Conservation (phyloP, 37 sponge, comb jelly and placozoan genomes). For the Tethya wilhelma region DNA sequence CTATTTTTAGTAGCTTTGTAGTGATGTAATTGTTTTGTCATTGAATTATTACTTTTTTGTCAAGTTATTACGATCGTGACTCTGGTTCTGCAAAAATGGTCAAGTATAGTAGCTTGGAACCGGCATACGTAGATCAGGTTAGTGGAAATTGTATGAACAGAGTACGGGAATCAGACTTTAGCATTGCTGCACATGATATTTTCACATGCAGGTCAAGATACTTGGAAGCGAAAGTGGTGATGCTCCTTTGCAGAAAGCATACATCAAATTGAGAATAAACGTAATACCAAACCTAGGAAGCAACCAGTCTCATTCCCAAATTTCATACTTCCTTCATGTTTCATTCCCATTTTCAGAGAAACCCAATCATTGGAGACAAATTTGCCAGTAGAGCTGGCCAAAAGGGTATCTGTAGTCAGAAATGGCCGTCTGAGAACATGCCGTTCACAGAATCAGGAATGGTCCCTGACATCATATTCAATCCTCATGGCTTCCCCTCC, state of each 20-base stretch:
- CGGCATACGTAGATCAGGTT: constrained; percentile 86
- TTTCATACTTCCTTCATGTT: neutral
- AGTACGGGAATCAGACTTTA: neutral
- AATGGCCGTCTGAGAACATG: constrained; percentile 95
- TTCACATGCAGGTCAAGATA: constrained; percentile 53
- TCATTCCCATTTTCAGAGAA: constrained; percentile 58
- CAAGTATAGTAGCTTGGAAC: constrained; percentile 80
- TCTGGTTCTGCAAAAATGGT: constrained; percentile 48
- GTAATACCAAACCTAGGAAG: constrained; percentile 23
- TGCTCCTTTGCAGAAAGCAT: constrained; percentile 66
- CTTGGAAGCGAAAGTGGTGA: constrained; percentile 80
- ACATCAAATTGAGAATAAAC: constrained; percentile 78
- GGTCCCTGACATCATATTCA: constrained; percentile 98
- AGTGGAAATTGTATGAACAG: constrained; percentile 2
- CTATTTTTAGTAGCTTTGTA: neutral
- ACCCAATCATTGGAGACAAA: constrained; percentile 96
- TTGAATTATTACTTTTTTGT: neutral
- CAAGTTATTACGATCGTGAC: constrained; percentile 75
- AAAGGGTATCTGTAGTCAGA: constrained; percentile 92
- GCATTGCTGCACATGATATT: constrained; percentile 37
- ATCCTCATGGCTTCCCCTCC: constrained; percentile 99
- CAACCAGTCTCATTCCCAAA: neutral
- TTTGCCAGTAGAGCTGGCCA: constrained; percentile 99
- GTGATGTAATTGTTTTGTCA: neutral
- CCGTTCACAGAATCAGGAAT: constrained; percentile 98